phyloP scores from a whole-genome alignment of 2,797 vertebrate species.

The Darevskia nairensis region DNA sequence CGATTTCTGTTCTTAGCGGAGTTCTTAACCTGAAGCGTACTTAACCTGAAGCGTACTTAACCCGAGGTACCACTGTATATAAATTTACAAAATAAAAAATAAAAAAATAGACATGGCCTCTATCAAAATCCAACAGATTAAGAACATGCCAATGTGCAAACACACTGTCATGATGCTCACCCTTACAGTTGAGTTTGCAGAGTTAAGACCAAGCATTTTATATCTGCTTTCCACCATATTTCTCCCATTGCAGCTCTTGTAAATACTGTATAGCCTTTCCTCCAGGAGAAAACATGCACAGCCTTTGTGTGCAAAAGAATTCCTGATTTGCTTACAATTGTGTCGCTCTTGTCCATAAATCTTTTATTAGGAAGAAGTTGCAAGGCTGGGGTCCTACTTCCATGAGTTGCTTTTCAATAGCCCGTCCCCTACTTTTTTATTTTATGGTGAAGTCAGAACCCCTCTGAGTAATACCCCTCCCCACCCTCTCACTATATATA shows the following conservation, averaged over 20 bases:
- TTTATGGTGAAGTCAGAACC: too few relatives aligned
- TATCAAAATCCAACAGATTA: slow-evolving; percentile 47
- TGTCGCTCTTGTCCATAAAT: slow-evolving; percentile 40
- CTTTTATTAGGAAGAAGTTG: slow-evolving; percentile 41
- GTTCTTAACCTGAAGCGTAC: too few relatives aligned
- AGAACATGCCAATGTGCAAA: slow-evolving; percentile 16
- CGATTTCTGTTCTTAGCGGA: too few relatives aligned
- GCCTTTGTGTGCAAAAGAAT: slow-evolving; percentile 28
- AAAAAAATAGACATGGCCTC: not conserved
- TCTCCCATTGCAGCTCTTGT: slow-evolving; percentile 24
- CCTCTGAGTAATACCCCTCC: too few relatives aligned
- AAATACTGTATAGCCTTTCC: not conserved
- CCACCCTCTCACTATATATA: too few relatives aligned
- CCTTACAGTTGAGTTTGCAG: slow-evolving; percentile 30
- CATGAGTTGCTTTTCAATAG: slow-evolving; percentile 34
- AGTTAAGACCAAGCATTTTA: rapidly evolving
- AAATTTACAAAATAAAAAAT: too few relatives aligned
- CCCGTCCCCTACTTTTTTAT: not conserved
- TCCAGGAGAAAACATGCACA: slow-evolving; percentile 5
- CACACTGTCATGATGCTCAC: slow-evolving; percentile 33
- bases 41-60: too few relatives aligned
- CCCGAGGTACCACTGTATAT: too few relatives aligned
- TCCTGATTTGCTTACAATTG: not conserved
- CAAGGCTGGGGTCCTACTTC: slow-evolving; percentile 35
- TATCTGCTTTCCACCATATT: slow-evolving; percentile 3